Conservation (phyloP, 2,888 invertebrate genomes). For the Leptothorax acervorum region DNA sequence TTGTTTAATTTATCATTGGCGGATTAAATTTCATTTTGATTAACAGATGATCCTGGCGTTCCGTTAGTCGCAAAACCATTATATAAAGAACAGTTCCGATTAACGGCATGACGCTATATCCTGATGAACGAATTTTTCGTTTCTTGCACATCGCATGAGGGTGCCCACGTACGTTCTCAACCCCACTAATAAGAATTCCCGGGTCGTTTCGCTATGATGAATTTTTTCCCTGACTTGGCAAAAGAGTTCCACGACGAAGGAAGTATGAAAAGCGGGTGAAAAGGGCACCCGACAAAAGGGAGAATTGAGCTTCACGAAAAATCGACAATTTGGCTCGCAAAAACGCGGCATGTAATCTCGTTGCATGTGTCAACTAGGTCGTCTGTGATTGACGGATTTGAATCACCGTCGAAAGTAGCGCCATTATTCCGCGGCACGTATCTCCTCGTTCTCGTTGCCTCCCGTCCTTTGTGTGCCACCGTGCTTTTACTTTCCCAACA, state of each 20-base stretch:
- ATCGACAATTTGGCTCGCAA: slow-evolving; percentile 42
- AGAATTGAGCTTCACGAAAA: slow-evolving; percentile 37
- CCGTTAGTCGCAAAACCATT: background rate
- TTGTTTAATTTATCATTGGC: too few relatives aligned
- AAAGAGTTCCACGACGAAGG: slow-evolving; percentile 27
- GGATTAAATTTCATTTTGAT: too few relatives aligned
- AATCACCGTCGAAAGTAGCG: slow-evolving; percentile 68
- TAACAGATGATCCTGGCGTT: background rate
- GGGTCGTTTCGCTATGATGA: slow-evolving; percentile 28
- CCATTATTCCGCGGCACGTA: slow-evolving; percentile 70
- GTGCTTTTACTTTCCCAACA: background rate
- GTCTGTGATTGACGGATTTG: slow-evolving; percentile 67
- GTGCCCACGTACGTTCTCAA: slow-evolving; percentile 12
- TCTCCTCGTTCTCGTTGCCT: slow-evolving; percentile 36
- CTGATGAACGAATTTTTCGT: slow-evolving; percentile 14
- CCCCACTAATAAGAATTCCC: slow-evolving; percentile 46
- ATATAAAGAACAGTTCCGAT: slow-evolving; percentile 35
- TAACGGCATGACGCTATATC: slow-evolving; percentile 4
- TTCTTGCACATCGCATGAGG: slow-evolving; percentile 35
- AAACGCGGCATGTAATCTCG: slow-evolving; percentile 59
- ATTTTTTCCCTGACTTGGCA: slow-evolving; percentile 46
- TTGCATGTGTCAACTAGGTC: slow-evolving; percentile 44
- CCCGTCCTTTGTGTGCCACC: slow-evolving; percentile 16
- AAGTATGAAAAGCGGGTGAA: slow-evolving; percentile 14
- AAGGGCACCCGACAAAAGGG: slow-evolving; percentile 33